Base-by-base conservation (phyloP, 2,888 invertebrate genomes). In the Amphipoea lucens region DNA sequence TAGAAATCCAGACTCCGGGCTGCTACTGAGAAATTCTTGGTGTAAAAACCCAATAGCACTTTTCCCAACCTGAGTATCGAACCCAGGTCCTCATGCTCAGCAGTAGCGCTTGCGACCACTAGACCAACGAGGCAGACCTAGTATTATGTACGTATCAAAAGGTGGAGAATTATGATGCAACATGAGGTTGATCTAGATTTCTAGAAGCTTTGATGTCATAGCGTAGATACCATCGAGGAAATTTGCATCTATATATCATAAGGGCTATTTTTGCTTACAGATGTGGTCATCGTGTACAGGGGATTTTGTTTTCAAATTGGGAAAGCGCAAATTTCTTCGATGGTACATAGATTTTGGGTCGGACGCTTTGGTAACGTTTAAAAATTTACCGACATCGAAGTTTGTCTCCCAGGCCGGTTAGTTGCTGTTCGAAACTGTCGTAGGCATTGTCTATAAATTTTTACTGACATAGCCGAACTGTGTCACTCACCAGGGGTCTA, bases 371-470 rank as follows among this genome's bases (percentile, higher is more conserved):
- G 54, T 71, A 45, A 40, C 74, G 57, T 51, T 79, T 75, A 82
- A 79, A 79, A 79, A 82, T 79, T 82, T 75, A 82, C 3, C 14
- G 48, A 17, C 36, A 57, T 14, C 42, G 48, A 82, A 62, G 62
- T 48, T 76, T 48, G 77, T 83, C 40, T 68, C 54, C 45, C 54
- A 69, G 40, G 45, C 40, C 23, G 5, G 40, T 20, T n/a, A n/a
- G n/a, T 20, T 68, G 40, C 20, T 11, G 40, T 29, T 45, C 40
- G 45, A 40, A 57, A 11, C 42, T 75, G 54, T 40, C 36, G n/a
- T 42, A 71, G 40, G n/a, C 4, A 5, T 57, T 62, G 45, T 29
- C 11, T 68, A 63, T 68, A 57, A 62, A 83, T 83, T 60, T n/a
- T 69, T 42, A 51, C 12, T 78, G 69, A 17, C 23, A 48, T 20